Evolutionary conservation across 2,888 invertebrate species (phyloP), one percentile per base, ranked within the genome.

Genomic region (Drosophila dives): DNA sequence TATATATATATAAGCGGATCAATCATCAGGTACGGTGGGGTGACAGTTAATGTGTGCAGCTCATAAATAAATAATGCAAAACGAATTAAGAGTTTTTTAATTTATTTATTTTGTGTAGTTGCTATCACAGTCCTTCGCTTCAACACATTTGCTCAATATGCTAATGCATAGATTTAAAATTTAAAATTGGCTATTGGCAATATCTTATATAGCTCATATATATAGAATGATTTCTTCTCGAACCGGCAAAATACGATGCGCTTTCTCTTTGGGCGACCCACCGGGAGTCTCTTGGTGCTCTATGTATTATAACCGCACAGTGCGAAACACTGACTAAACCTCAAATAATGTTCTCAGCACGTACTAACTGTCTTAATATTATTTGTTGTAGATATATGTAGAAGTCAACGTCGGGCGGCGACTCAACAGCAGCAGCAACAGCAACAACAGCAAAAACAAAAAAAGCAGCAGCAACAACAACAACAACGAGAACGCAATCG

Each of bases 361-460:
- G 83, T 86, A 91, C 92, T 92, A 91, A 91, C 90, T 86, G 91
- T 89, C 91, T 90, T 91, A 89, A 86, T 90, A 90, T 86, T 91
- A 85, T 86, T 90, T 89, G 88, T 90, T 86, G 91, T 90, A 90
- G 90, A 87, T 87, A 87, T 90, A 87, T 87, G 90, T 90, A 90
- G 89, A 84, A 89, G 89, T 86, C 82, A 90, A 69, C 84, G 72
- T 69, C 81, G 72, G 63, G 59, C 64, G 67, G 64, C 80, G 76
- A 65, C 63, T 74, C 79, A 65, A 53, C 64, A 26, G 26, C 67
- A 17, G 17, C 71, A 45, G 3, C 17, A 17, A 33, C 10, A 33
- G 23, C 20, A 20, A 20, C 1, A 10, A 40, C 11, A n/a, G n/a
- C 40, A 20, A 1, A 15, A 4, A 15, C 75, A 17, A 23, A 0